A percentile compares a stretch with the other conserved stretches of the same genome.
phyloP scores from a whole-genome alignment of 2,113 vertebrate species.

The Geothlypis trichas region DNA sequence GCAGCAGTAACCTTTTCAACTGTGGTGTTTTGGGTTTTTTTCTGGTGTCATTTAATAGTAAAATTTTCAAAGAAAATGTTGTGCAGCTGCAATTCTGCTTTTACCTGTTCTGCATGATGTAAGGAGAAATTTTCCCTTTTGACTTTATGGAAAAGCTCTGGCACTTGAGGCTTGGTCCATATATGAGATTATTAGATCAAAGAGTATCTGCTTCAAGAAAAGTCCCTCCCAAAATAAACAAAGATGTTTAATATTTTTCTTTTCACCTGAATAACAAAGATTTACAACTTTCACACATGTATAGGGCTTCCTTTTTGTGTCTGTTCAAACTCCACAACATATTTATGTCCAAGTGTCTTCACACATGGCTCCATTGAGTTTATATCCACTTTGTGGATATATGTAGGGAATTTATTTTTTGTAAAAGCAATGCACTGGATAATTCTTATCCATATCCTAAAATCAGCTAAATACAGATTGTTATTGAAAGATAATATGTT shows the following conservation, averaged over 20 bases:
- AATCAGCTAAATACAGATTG: background rate
- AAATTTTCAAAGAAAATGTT: background rate
- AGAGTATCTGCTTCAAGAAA: background rate
- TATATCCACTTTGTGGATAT: background rate
- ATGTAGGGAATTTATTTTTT: background rate
- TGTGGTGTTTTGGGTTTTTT: background rate
- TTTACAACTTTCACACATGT: background rate
- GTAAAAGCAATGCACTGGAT: background rate
- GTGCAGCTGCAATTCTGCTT: background rate
- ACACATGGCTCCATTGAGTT: background rate
- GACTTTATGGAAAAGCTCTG: background rate
- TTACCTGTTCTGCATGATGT: background rate
- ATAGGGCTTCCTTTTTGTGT: background rate
- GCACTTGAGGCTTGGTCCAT: background rate
- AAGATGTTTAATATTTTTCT: background rate
- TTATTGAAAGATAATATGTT: background rate
- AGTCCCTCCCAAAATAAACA: background rate
- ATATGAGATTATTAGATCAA: background rate
- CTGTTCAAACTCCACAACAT: background rate
- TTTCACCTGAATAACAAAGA: background rate
- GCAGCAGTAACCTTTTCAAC: background rate
- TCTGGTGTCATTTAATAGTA: background rate
- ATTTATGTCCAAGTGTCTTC: background rate
- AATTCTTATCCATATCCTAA: background rate
- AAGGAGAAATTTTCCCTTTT: background rate